A percentile compares a stretch with the other conserved stretches of the same genome.
Conservation (phyloP, 1,140 invertebrate genomes). For the Tachypleus tridentatus region DNA sequence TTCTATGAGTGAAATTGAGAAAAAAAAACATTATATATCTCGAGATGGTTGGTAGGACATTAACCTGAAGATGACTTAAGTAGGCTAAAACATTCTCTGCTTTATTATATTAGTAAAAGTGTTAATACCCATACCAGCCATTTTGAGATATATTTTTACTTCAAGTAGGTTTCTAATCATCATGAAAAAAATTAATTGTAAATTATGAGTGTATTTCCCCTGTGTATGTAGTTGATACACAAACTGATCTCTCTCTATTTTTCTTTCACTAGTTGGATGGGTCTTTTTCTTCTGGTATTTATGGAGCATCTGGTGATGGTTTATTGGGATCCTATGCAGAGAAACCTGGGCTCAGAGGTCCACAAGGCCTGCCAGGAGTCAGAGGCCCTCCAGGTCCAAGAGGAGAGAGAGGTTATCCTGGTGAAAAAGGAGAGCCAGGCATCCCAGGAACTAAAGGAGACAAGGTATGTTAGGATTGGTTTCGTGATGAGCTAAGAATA, state of each 20-base stretch:
- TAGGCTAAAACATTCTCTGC: too few relatives aligned
- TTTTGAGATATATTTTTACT: too few relatives aligned
- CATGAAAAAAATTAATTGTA: too few relatives aligned
- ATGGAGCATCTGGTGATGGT: slow-evolving; percentile 16
- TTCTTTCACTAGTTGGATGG: slow-evolving; percentile 11
- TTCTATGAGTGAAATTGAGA: too few relatives aligned
- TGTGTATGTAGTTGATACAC: too few relatives aligned
- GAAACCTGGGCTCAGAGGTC: slow-evolving; percentile 11
- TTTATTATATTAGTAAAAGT: too few relatives aligned
- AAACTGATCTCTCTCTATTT: neutral
- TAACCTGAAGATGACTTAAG: too few relatives aligned
- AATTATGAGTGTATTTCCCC: too few relatives aligned
- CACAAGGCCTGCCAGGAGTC: slow-evolving; percentile 13
- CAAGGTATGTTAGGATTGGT: slow-evolving; percentile 11
- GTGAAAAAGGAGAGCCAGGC: slow-evolving; percentile 16
- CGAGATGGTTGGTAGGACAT: too few relatives aligned
- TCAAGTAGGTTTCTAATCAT: too few relatives aligned
- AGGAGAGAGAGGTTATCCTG: slow-evolving; percentile 15
- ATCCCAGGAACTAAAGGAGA: slow-evolving; percentile 12
- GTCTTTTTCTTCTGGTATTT: slow-evolving; percentile 16
- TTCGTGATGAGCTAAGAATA: neutral
- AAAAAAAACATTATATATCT: too few relatives aligned
- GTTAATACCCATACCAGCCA: too few relatives aligned
- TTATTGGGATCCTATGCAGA: slow-evolving; percentile 15
- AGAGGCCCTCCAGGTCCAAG: slow-evolving; percentile 10